A percentile compares a stretch with the other conserved stretches of the same genome.
These are phyloP conservation scores for Platyura marginata DNA, from an alignment of 1,140 invertebrate species.

Conservation along the genomic window DNA sequence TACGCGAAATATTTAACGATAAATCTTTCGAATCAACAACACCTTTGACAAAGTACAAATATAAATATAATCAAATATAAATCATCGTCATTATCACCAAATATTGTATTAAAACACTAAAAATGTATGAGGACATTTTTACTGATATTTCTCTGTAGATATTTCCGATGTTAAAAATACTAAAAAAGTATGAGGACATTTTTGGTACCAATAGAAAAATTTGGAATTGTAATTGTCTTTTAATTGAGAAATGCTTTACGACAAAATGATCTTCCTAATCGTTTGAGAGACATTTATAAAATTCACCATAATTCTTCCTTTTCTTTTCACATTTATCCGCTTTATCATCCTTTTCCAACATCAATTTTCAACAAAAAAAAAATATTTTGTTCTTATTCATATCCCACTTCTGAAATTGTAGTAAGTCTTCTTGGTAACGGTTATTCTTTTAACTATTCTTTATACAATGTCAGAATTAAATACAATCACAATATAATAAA, in stretches of 20 bases:
- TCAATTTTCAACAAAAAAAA: no score
- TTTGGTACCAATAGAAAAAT: constrained; percentile 89
- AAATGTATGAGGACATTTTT: no score
- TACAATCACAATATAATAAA: no score
- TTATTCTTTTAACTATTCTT: no score
- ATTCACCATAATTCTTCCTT: constrained; percentile 97
- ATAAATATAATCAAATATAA: constrained; percentile 96
- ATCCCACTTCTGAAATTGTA: no score
- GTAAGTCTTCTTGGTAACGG: no score
- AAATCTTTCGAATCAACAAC: constrained; percentile 97
- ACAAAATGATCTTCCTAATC: constrained; percentile 99
- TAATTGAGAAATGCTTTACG: constrained; percentile 97
- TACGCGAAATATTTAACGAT: constrained; percentile 94
- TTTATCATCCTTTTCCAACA: constrained; percentile 72
- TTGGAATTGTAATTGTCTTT: constrained; percentile 95
- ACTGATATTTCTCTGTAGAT: constrained; percentile 97
- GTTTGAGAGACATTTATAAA: constrained; percentile 96
- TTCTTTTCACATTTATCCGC: constrained; percentile 67
- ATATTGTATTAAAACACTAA: no score
- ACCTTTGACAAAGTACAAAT: constrained; percentile 84
- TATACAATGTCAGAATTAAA: no score
- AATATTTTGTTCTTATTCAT: no score
- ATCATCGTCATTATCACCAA: constrained; percentile 96
- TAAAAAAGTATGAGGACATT: constrained; percentile 91
- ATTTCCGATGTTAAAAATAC: constrained; percentile 99